phyloP scores from a whole-genome alignment of 2,797 vertebrate species.

The Crocidura indochinensis region DNA sequence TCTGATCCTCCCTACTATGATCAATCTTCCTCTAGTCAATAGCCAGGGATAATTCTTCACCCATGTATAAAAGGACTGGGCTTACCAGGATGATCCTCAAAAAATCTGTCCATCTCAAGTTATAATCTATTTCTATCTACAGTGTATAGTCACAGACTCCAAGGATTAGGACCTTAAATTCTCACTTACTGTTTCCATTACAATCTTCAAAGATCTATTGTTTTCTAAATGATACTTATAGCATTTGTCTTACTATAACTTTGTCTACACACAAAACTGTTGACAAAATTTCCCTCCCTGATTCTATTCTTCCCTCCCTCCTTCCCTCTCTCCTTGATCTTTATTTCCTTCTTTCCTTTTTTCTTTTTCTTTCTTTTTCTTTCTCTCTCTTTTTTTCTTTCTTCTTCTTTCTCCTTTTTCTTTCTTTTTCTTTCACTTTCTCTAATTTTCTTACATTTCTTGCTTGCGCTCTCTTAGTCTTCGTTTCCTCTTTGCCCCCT shows the following conservation, averaged over 20 bases:
- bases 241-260: neutral
- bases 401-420: too few relatives aligned
- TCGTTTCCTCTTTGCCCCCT: too few relatives aligned
- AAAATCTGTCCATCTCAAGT: neutral
- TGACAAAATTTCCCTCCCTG: neutral
- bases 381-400: too few relatives aligned
- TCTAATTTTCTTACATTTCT: too few relatives aligned
- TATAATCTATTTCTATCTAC: too few relatives aligned
- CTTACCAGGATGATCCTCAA: neutral
- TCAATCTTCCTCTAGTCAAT: neutral
- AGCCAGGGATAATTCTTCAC: neutral
- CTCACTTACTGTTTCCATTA: neutral
- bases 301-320: too few relatives aligned
- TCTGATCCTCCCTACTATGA: conserved; percentile 23
- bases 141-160: neutral
- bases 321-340: too few relatives aligned
- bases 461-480: too few relatives aligned
- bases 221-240: neutral
- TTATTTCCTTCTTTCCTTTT: too few relatives aligned
- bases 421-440: too few relatives aligned
- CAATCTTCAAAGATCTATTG: conserved; percentile 5
- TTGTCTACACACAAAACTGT: neutral
- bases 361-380: too few relatives aligned
- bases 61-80: neutral
- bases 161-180: neutral